These are phyloP conservation scores for Amphilophus citrinellus DNA, from an alignment of 2,113 vertebrate species.

Conservation along the genomic window DNA sequence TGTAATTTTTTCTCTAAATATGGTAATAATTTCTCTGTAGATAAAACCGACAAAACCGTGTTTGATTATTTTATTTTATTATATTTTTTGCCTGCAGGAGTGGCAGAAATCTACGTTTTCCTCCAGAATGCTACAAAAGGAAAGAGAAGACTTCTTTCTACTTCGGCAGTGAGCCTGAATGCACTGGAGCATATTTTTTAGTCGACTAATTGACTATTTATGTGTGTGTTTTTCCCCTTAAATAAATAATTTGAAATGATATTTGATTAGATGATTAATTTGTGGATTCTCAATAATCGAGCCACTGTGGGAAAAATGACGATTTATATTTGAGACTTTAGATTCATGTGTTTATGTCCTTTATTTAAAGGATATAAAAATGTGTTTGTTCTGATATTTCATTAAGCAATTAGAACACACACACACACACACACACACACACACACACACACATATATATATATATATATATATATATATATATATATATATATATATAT, in stretches of 20 bases:
- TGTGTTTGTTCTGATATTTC: neutral
- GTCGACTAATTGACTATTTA: neutral
- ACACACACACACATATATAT: neutral
- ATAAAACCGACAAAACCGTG: neutral
- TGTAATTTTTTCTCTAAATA: neutral
- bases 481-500: no score
- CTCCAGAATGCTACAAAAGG: neutral
- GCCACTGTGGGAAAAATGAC: accelerated
- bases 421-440: neutral
- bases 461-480: no score
- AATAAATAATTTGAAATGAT: neutral
- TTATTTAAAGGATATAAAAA: neutral
- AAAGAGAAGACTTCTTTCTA: neutral
- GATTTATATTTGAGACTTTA: neutral
- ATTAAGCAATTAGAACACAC: neutral
- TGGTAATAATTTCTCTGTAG: neutral
- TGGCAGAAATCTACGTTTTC: neutral
- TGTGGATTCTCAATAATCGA: neutral
- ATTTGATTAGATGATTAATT: neutral
- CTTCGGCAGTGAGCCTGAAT: neutral
- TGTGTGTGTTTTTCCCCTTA: accelerated
- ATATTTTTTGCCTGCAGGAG: constrained; percentile 43
- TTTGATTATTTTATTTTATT: neutral
- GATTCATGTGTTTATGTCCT: neutral
- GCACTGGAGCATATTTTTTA: neutral